These are phyloP conservation scores for Panthera uncia DNA, from an alignment of 2,113 vertebrate genomes.

Conservation along the genomic window DNA sequence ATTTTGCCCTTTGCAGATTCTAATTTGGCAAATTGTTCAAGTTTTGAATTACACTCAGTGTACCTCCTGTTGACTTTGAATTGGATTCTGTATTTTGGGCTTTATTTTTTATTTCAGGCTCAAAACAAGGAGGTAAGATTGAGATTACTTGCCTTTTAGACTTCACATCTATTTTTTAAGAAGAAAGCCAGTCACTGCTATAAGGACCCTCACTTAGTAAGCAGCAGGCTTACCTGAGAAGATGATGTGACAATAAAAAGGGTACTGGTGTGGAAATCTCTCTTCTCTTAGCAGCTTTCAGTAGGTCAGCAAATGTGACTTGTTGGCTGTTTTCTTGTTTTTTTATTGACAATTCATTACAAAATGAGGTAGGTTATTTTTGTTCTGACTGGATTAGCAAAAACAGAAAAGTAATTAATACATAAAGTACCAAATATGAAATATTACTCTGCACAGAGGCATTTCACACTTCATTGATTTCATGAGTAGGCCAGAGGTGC, in stretches of 20 bases:
- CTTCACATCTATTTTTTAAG: background rate
- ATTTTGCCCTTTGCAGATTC: background rate
- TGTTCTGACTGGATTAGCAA: conserved; percentile 42
- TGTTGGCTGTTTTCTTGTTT: background rate
- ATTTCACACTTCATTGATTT: conserved; percentile 78
- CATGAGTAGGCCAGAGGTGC: conserved; percentile 68
- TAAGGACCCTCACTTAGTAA: background rate
- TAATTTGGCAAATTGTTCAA: background rate
- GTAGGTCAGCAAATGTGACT: background rate
- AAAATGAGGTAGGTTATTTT: background rate
- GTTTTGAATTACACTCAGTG: background rate
- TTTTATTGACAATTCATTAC: background rate
- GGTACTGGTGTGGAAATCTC: too few species aligned
- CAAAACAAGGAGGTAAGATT: background rate
- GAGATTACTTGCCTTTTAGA: background rate
- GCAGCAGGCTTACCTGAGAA: background rate
- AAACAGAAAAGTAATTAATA: conserved; percentile 78
- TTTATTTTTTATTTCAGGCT: conserved; percentile 33
- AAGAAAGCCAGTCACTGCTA: background rate
- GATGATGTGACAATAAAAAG: background rate
- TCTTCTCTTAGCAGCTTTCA: background rate
- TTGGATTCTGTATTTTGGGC: background rate
- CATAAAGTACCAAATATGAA: conserved; percentile 74
- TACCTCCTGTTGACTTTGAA: background rate
- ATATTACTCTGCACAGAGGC: conserved; percentile 68